These are phyloP conservation scores for Cantharis rufa DNA, from an alignment of 2,888 invertebrate genomes.

Conservation along the genomic window DNA sequence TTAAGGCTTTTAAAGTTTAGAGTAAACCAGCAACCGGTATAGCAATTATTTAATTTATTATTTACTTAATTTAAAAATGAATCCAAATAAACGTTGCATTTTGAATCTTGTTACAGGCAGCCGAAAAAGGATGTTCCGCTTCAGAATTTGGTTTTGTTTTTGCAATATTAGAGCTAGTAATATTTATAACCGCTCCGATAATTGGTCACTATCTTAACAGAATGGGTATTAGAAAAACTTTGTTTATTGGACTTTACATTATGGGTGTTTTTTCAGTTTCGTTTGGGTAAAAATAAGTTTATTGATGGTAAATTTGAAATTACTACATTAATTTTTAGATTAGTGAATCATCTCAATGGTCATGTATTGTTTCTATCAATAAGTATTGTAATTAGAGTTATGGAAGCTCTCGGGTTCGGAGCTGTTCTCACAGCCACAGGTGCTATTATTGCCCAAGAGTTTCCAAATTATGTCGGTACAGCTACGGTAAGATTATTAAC, in stretches of 20 bases:
- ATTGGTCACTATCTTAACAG: neutral
- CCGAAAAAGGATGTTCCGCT: neutral
- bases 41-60: too few relatives aligned
- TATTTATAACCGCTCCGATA: neutral
- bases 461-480: neutral
- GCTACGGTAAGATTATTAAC: neutral
- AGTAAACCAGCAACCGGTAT: too few relatives aligned
- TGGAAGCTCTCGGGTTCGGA: neutral
- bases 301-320: accelerated
- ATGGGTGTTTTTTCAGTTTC: neutral
- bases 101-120: neutral
- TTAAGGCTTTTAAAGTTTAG: too few relatives aligned
- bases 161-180: neutral
- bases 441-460: neutral
- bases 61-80: too few relatives aligned
- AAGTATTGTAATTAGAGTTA: neutral
- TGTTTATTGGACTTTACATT: neutral
- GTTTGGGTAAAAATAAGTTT: neutral
- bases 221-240: neutral
- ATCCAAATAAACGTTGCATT: too few relatives aligned
- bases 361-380: neutral
- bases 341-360: neutral
- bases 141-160: neutral
- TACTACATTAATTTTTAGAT: neutral
- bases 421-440: neutral